Conservation (phyloP, 1,140 invertebrate species). For the Megathymus violae region DNA sequence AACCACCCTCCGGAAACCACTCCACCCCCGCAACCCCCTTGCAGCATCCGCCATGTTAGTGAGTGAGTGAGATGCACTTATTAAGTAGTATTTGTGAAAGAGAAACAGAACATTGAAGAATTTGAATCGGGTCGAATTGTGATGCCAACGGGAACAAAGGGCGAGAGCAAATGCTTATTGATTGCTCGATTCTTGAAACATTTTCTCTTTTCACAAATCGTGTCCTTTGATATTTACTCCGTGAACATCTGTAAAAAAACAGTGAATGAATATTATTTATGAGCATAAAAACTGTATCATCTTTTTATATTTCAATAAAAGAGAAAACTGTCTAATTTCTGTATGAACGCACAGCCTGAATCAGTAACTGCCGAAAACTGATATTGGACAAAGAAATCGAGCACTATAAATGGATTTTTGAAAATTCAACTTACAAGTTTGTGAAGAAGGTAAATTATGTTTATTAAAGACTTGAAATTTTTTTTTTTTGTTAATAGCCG, state of each 20-base stretch:
- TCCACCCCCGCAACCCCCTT: conserved; percentile 45
- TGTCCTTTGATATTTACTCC: neutral
- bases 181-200: conserved; percentile 35
- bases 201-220: conserved; percentile 5
- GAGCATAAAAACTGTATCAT: no score
- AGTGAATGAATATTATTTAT: no score
- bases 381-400: no score
- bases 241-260: conserved; percentile 13
- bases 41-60: conserved; percentile 73
- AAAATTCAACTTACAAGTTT: no score
- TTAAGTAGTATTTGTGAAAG: conserved; percentile 25
- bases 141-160: conserved; percentile 51
- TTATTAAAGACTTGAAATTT: no score
- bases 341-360: no score
- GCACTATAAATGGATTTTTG: no score
- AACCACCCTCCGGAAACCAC: conserved; percentile 44
- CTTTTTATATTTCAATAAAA: no score
- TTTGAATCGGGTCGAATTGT: conserved; percentile 46
- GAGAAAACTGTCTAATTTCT: no score
- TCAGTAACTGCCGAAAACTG: no score
- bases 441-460: no score
- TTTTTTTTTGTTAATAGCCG: no score
- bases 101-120: conserved; percentile 41
- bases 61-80: conserved; percentile 37
- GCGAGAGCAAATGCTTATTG: conserved; percentile 31